Conservation (phyloP, 64 coral and sea anemone species). For the Catalaphyllia jardinei region DNA sequence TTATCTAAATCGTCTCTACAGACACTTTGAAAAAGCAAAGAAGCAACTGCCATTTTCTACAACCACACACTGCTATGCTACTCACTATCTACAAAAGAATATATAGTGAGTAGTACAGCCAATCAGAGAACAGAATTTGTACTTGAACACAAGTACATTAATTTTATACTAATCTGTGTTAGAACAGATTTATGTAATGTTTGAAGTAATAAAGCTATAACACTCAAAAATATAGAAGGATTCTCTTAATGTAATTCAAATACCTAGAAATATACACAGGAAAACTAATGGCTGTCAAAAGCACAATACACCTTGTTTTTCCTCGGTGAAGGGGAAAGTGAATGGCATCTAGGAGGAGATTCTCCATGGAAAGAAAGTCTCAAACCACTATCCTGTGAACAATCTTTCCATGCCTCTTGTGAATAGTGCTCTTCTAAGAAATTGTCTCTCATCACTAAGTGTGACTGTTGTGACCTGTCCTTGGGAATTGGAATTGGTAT, state of each 20-base stretch:
- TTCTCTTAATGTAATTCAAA: neutral
- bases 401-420: neutral
- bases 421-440: neutral
- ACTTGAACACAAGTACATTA: too few species aligned
- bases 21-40: too few species aligned
- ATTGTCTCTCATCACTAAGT: slow-evolving; percentile 11
- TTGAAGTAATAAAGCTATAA: too few species aligned
- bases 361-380: neutral
- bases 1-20: too few species aligned
- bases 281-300: neutral
- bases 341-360: neutral
- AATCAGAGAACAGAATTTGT: too few species aligned
- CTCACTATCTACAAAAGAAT: too few species aligned
- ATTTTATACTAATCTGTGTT: too few species aligned
- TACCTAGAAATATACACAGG: neutral
- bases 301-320: slow-evolving; percentile 33
- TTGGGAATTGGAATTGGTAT: neutral
- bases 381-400: neutral
- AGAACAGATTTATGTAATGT: too few species aligned
- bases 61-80: too few species aligned
- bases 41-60: too few species aligned
- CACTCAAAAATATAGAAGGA: neutral
- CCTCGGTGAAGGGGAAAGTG: slow-evolving; percentile 12
- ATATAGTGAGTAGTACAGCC: too few species aligned
- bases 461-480: neutral